Evolutionary conservation across 2,797 vertebrate genomes (phyloP).

Genomic region (Mionectes olivaceus): DNA sequence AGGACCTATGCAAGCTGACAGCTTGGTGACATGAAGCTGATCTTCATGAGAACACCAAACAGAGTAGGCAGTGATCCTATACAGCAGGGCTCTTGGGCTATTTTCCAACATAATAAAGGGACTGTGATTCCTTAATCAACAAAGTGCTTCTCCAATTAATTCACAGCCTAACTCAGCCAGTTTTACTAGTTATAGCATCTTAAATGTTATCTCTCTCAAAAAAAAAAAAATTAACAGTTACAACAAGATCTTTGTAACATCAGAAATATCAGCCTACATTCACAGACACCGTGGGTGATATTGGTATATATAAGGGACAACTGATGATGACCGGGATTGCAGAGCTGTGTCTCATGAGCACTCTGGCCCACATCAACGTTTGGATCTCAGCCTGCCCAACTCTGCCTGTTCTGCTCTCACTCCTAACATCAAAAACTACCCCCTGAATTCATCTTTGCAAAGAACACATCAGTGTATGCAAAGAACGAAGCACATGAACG

Average conservation of each 20-base stretch:
- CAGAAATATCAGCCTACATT: background rate
- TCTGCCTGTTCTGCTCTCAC: background rate
- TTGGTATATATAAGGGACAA: accelerated
- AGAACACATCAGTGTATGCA: accelerated
- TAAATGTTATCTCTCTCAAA: background rate
- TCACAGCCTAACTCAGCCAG: background rate
- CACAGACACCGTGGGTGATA: background rate
- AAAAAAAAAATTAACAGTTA: background rate
- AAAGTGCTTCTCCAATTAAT: background rate
- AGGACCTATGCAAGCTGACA: background rate
- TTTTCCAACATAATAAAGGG: background rate
- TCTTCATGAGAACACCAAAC: background rate
- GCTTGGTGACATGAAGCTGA: background rate
- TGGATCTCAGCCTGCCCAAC: background rate
- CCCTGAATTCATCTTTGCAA: background rate
- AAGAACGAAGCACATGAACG: accelerated
- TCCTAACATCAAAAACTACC: background rate
- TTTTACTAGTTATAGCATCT: background rate
- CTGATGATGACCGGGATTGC: background rate
- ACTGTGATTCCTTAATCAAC: background rate
- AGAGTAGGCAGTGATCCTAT: background rate
- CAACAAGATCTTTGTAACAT: background rate
- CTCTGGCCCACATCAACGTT: background rate
- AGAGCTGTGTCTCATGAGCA: background rate
- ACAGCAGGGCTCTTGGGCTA: background rate